phyloP scores from a whole-genome alignment of 1,140 invertebrate species.

The Orchesella cincta region DNA sequence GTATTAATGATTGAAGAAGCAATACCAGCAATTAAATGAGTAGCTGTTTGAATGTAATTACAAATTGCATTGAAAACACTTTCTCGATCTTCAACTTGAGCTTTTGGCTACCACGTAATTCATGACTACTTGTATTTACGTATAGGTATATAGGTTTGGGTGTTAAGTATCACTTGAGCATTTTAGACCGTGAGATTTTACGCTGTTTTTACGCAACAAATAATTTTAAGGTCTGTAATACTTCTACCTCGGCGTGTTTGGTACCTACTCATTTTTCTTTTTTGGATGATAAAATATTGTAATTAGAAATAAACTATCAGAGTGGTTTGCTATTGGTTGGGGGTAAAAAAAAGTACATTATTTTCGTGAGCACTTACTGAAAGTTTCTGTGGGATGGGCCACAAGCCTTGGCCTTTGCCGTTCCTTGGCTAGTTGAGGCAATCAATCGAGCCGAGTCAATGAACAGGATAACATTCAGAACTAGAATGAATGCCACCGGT shows the following conservation, averaged over 20 bases:
- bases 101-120: background rate
- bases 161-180: background rate
- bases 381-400: slow-evolving; percentile 53
- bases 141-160: background rate
- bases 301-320: too few species aligned
- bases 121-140: too few species aligned
- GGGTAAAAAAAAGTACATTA: background rate
- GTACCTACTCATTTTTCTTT: too few species aligned
- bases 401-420: slow-evolving; percentile 54
- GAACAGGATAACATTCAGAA: slow-evolving; percentile 61
- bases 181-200: background rate
- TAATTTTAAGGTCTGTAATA: background rate
- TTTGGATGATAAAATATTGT: too few species aligned
- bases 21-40: too few species aligned
- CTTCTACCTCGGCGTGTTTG: too few species aligned
- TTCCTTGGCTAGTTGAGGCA: slow-evolving; percentile 57
- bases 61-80: background rate
- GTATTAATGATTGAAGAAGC: too few species aligned
- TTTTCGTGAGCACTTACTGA: slow-evolving; percentile 45
- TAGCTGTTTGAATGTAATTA: too few species aligned
- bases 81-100: background rate
- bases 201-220: background rate
- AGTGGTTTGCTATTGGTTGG: too few species aligned
- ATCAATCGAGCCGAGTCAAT: slow-evolving; percentile 61
- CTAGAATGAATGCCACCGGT: slow-evolving; percentile 59